phyloP scores from a whole-genome alignment of 2,888 invertebrate genomes.

The Drosophila macrospina region DNA sequence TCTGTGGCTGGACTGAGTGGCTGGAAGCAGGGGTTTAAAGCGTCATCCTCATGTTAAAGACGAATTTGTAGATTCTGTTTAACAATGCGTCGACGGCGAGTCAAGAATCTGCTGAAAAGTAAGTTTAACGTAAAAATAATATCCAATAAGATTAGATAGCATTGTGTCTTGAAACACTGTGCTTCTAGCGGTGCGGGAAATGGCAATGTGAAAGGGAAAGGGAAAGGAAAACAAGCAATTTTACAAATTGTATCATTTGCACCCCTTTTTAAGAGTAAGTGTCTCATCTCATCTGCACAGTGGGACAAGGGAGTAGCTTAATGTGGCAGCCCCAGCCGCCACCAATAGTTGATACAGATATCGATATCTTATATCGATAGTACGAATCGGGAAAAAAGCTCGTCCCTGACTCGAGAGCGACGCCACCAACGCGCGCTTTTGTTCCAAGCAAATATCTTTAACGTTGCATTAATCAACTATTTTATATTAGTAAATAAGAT shows the following conservation, averaged over 20 bases:
- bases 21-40: conserved; percentile 51
- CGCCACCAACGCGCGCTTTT: too few species aligned
- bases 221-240: conserved; percentile 67
- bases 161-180: conserved; percentile 65
- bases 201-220: conserved; percentile 48
- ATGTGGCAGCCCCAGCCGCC: too few species aligned
- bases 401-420: too few species aligned
- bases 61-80: conserved; percentile 46
- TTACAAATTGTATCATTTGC: conserved; percentile 80
- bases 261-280: conserved; percentile 66
- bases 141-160: conserved; percentile 81
- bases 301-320: too few species aligned
- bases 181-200: conserved; percentile 10
- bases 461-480: too few species aligned
- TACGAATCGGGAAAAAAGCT: too few species aligned
- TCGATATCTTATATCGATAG: too few species aligned
- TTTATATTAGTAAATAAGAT: too few species aligned
- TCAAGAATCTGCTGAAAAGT: conserved; percentile 72
- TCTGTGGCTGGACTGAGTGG: conserved; percentile 16
- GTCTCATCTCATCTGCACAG: conserved; percentile 34
- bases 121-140: conserved; percentile 81
- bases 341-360: too few species aligned
- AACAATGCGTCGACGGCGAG: conserved; percentile 28
- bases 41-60: conserved; percentile 44
- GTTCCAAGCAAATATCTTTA: too few species aligned